Evolutionary conservation across 2,888 invertebrate species (phyloP), one percentile per base, ranked within the genome.

Genomic region (Callimorpha dominula): DNA sequence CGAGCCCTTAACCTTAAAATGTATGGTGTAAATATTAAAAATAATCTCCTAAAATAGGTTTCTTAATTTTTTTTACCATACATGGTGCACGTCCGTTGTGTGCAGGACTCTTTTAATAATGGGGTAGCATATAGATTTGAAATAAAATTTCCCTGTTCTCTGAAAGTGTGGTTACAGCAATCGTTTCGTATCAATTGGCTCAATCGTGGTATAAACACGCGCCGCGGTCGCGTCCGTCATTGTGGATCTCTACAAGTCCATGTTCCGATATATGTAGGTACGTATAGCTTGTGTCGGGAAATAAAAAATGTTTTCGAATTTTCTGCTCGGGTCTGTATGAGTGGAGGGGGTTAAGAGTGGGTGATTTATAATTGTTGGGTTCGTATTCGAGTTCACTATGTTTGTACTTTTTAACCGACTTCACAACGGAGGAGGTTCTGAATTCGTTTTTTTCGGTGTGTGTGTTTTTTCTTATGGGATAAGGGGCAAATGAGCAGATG

Each of bases 181-280:
- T 50, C 73, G 69, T 72, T 71, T 62, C 76, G 72, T 82, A 85
- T 81, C 81, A 86, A 94, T 94, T 94, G 90, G 88, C 90, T 87
- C 93, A 94, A 94, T 94, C 91, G 91, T 89, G 84, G 50, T 63
- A 78, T 81, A 90, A 93, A 90, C 94, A 94, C 94, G 94, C 87
- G 85, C 90, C 89, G 93, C 87, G 92, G 93, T 92, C 84, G 83
- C 85, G 76, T 78, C 78, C 85, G 82, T 77, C 81, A 75, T 74
- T 70, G 46, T 75, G 74, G 75, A 74, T 75, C 75, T 69, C 42
- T 74, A 75, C 54, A 60, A 20, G 65, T 49, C 68, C 60, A 73
- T 54, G 76, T 69, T 64, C 79, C 71, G 65, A 81, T 74, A 77
- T 75, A 46, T 46, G 43, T 31, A 31, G 31, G 31, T 46, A 60